Base-by-base conservation (phyloP, 92 coral and sea anemone species). In the Isaurus tuberculatus region DNA sequence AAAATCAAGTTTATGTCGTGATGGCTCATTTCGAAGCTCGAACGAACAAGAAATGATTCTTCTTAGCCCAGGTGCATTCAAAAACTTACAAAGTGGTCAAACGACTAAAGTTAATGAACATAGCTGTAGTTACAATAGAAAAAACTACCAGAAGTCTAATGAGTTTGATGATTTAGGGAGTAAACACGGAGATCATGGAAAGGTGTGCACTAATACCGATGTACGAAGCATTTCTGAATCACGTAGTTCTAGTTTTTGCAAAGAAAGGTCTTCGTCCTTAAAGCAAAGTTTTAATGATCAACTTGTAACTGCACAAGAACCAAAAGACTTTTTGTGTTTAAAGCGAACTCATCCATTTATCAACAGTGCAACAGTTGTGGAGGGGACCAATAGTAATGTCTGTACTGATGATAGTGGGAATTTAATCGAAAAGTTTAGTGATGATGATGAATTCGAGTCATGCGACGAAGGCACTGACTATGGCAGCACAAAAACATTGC, bases 401-500 rank as follows among this genome's bases (percentile, higher is more conserved):
- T 20, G 30, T 11, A 43, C 20, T 14, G 57, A 28, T 28, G 65
- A 49, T 32, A 14, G 2, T 26, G 36, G 29, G 2, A 73, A 16
- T 29, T 73, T 43, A 7, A 20, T 49, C 42, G 80, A 49, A 73
- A 28, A 58, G 19, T 26, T 7, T 14, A 49, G 64, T 28, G 63
- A 46, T 7, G 26, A 46, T 9, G 78, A 73, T 19, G 80, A 8
- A 8, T 73, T 49, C 49, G 44, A 73, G 22, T 73, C 80, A 20
- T 73, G 80, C 36, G 80, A 73, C 48, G 80, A 73, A 17, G 65
- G 33, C 30, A 44, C 1, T 17, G 64, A 48, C 13, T 27, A 28
- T 49, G 65, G 10, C 64, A 27, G 8, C 8, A 48, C 1, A 27
- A 58, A 5, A 5, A 17, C 26, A 6, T 3, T 25, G 25, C 11